Evolutionary conservation across 2,888 invertebrate genomes (phyloP), one percentile per base, ranked within the genome.

Genomic region (Euclidia mi): DNA sequence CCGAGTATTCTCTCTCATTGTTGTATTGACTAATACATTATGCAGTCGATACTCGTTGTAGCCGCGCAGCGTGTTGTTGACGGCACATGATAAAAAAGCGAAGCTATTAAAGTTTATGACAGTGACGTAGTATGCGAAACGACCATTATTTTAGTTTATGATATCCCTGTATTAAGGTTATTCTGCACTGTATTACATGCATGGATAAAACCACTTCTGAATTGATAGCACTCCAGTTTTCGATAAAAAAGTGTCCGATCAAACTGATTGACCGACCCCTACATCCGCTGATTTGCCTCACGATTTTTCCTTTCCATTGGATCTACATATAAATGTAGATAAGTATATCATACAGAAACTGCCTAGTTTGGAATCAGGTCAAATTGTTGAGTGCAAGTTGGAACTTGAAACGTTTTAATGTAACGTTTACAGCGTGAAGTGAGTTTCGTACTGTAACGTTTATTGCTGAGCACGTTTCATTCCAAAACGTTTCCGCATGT

Each of bases 381-480:
- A 52, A 56, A 56, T 41, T 35, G 17, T 28, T 51, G 34, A 7
- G 20, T 6, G 12, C 12, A 32, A 58, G 40, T 45, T 53, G n/a
- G n/a, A n/a, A 25, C 7, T 25, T 1, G 20, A 40, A 47, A 53
- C 49, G 45, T 47, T 44, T 58, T 40, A 15, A 20, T 47, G 31
- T 28, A 46, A 45, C 29, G 35, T 32, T 46, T 49, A 46, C 58
- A 14, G 17, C 31, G 9, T 43, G 15, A 42, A 56, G 43, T 55
- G 31, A 7, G 11, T 52, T 47, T 55, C 65, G 48, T 65, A 61
- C 55, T 69, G 60, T 59, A 71, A 69, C 66, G 67, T 76, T 81
- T 76, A 80, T 76, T 71, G 70, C 40, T 37, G 68, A 73, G 72
- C 78, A 79, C 76, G 74, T 79, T 79, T 77, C 71, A 61, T 74